Base-by-base conservation (phyloP, 2,113 vertebrate species). In the Ictidomys tridecemlineatus region DNA sequence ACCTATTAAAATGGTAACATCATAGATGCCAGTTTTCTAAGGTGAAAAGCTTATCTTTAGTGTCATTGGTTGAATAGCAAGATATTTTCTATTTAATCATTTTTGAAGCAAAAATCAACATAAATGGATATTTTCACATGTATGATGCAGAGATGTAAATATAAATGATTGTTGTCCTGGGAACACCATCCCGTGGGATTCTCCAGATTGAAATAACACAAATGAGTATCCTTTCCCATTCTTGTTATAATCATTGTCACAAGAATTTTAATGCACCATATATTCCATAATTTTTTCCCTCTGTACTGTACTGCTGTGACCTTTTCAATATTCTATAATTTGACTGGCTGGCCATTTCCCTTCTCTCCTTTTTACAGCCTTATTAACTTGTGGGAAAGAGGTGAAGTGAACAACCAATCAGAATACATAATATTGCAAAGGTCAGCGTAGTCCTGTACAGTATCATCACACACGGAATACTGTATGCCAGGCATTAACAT, bases 261-360 rank as follows among this genome's bases (percentile, higher is more conserved):
- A 99, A 99, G 98, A 98, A 98, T 99, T 98, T 99, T 98, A 99
- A 99, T 99, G 98, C 98, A 98, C 98, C 98, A 99, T 99, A 99
- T 98, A 99, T 98, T 98, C 98, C 98, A 95, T 98, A 98, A 98
- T 99, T 99, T 99, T 99, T 98, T 97, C 61, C 90, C 98, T 98
- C 85, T 98, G 97, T 98, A 98, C 98, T 93, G 98, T 98, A 98
- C 98, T 97, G 97, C 95, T 98, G 95, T 99, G 98, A 99, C 99
- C 98, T 99, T 99, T 99, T 99, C 98, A 99, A 99, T 99, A 99
- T 99, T 99, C 98, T 98, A 98, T 98, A 98, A 99, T 98, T 98
- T 98, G 98, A 99, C 98, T 99, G 99, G 99, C 97, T 99, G 97
- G 98, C 96, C 97, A 97, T 99, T 98, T 98, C 98, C 79, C 97